These are phyloP conservation scores for Morphnarchus princeps DNA, from an alignment of 2,113 vertebrate species.

Conservation along the genomic window DNA sequence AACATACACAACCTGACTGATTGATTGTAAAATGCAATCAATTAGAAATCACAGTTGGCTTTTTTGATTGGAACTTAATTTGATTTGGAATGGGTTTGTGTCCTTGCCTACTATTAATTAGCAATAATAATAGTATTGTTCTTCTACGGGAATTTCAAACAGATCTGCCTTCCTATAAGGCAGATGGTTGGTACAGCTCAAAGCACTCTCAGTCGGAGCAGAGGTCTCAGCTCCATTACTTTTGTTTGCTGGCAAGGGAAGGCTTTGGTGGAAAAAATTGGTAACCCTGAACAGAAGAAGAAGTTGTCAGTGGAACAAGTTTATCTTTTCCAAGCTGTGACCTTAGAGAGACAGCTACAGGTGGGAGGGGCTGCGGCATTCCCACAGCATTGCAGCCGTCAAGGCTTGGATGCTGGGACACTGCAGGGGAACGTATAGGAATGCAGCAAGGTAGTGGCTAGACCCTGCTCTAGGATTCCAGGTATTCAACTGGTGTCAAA, in stretches of 20 bases:
- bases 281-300: neutral
- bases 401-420: neutral
- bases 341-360: neutral
- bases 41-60: neutral
- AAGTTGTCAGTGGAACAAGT: neutral
- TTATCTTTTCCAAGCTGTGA: neutral
- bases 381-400: neutral
- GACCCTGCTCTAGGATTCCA: neutral
- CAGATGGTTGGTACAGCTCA: neutral
- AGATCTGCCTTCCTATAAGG: neutral
- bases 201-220: neutral
- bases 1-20: neutral
- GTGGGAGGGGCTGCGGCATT: neutral
- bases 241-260: neutral
- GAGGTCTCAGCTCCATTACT: constrained; percentile 1
- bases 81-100: neutral
- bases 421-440: neutral
- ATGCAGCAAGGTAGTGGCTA: neutral
- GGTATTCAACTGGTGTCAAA: neutral
- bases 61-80: constrained; percentile 11
- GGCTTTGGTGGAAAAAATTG: neutral
- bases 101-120: constrained; percentile 21
- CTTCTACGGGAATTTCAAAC: constrained; percentile 28
- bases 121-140: neutral
- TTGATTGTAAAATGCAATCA: constrained; percentile 5